These are phyloP conservation scores for Perca fluviatilis DNA, from an alignment of 2,113 vertebrate species.

Conservation along the genomic window DNA sequence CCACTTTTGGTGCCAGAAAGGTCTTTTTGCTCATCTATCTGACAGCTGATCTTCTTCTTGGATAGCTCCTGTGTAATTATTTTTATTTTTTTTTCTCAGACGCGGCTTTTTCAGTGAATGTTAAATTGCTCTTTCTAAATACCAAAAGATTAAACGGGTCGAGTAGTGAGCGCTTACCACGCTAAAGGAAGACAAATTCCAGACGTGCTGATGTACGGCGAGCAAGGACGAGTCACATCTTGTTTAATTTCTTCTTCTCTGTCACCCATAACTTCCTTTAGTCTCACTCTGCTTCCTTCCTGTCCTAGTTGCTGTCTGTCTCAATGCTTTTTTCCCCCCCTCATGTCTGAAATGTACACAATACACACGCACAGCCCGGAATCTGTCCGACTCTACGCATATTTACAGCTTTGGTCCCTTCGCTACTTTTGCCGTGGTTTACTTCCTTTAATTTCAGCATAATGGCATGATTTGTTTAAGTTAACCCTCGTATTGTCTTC, in stretches of 20 bases:
- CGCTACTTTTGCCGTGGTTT: too few species aligned
- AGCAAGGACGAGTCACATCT: background rate
- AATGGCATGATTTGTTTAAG: too few species aligned
- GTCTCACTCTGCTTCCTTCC: background rate
- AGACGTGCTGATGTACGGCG: background rate
- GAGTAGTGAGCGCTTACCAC: background rate
- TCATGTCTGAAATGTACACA: background rate
- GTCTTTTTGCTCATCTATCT: background rate
- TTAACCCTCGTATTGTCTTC: too few species aligned
- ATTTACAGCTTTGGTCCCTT: too few species aligned
- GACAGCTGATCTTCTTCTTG: constrained; percentile 36
- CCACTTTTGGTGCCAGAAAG: background rate
- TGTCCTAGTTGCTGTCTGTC: background rate
- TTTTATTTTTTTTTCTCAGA: background rate
- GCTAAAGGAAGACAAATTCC: constrained; percentile 6
- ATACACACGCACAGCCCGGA: background rate
- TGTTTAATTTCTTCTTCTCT: background rate
- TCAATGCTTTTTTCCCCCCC: background rate
- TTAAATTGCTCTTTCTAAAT: constrained; percentile 50
- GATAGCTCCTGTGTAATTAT: background rate
- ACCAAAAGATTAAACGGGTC: constrained; percentile 58
- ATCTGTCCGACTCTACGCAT: background rate
- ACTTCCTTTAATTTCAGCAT: too few species aligned
- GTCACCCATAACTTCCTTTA: constrained; percentile 1
- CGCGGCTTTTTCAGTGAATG: constrained; percentile 19